Conservation (phyloP, 2,888 invertebrate genomes). For the Tachina grossa region DNA sequence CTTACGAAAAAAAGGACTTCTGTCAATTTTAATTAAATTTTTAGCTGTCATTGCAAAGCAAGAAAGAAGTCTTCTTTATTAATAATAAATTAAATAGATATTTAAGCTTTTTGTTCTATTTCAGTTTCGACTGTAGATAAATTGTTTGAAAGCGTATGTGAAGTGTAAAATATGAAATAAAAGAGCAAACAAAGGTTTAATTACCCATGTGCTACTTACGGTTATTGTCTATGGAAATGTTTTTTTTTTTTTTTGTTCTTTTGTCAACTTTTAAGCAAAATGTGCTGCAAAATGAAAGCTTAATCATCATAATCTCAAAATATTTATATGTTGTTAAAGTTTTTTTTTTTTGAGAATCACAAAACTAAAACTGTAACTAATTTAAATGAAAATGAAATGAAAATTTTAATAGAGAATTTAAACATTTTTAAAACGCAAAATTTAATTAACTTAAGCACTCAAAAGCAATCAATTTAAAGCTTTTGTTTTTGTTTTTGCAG, state of each 20-base stretch:
- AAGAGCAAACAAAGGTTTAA: slow-evolving; percentile 62
- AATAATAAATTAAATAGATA: too few relatives aligned
- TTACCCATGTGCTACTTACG: slow-evolving; percentile 68
- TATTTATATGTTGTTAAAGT: slow-evolving; percentile 11
- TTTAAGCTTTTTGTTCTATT: neutral
- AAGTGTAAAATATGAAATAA: slow-evolving; percentile 54
- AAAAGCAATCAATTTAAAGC: slow-evolving; percentile 4
- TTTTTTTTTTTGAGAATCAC: slow-evolving; percentile 16
- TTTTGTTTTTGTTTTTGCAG: slow-evolving; percentile 28
- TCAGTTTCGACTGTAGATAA: slow-evolving; percentile 7
- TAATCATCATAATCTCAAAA: slow-evolving; percentile 52
- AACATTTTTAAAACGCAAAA: neutral
- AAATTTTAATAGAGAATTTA: neutral
- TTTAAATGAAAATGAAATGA: neutral
- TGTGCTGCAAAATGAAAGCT: slow-evolving; percentile 30
- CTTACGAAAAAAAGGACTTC: too few relatives aligned
- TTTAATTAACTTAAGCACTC: too few relatives aligned
- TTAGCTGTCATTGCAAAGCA: too few relatives aligned
- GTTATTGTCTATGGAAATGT: slow-evolving; percentile 47
- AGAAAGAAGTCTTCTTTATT: too few relatives aligned
- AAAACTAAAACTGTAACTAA: neutral
- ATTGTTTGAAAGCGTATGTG: slow-evolving; percentile 9
- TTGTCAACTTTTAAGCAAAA: slow-evolving; percentile 35
- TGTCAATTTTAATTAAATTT: too few relatives aligned
- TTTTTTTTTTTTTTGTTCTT: slow-evolving; percentile 18